phyloP scores from a whole-genome alignment of 37 sponge, comb jelly and placozoan genomes.

The Cladorhizidae sp. region DNA sequence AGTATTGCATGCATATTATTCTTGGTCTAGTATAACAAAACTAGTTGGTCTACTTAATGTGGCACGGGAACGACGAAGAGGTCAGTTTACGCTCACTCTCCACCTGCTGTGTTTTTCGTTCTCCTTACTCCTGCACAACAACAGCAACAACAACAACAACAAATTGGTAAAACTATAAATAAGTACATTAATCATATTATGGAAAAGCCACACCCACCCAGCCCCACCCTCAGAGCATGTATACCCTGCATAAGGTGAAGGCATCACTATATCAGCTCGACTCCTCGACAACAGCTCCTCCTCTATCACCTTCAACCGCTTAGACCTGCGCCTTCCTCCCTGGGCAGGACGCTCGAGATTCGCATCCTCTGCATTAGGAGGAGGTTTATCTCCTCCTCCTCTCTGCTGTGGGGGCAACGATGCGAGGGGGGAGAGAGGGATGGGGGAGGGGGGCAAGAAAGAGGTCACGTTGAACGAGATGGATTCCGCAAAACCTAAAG shows the following conservation, averaged over 20 bases:
- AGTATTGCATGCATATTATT: too few species aligned
- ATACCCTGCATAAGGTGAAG: slow-evolving; percentile 26
- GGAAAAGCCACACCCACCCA: background rate
- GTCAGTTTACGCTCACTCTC: background rate
- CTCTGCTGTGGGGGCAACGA: background rate
- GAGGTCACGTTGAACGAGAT: slow-evolving; percentile 64
- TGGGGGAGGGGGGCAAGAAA: slow-evolving; percentile 60
- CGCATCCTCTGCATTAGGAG: background rate
- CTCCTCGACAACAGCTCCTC: background rate
- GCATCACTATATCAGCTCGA: slow-evolving; percentile 24
- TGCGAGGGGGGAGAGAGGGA: background rate
- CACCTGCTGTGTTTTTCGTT: background rate
- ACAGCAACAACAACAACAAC: too few species aligned
- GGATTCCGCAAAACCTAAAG: slow-evolving; percentile 43
- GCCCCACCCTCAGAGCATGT: background rate
- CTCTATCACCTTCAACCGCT: background rate
- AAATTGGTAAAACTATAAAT: too few species aligned
- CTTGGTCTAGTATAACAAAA: too few species aligned
- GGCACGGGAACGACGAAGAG: too few species aligned
- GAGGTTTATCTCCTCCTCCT: background rate
- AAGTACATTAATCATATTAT: background rate
- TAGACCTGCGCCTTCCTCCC: background rate
- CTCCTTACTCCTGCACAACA: background rate
- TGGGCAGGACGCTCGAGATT: too few species aligned
- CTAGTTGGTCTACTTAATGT: too few species aligned